These are phyloP conservation scores for Ictalurus furcatus DNA, from an alignment of 2,113 vertebrate species.

Conservation along the genomic window DNA sequence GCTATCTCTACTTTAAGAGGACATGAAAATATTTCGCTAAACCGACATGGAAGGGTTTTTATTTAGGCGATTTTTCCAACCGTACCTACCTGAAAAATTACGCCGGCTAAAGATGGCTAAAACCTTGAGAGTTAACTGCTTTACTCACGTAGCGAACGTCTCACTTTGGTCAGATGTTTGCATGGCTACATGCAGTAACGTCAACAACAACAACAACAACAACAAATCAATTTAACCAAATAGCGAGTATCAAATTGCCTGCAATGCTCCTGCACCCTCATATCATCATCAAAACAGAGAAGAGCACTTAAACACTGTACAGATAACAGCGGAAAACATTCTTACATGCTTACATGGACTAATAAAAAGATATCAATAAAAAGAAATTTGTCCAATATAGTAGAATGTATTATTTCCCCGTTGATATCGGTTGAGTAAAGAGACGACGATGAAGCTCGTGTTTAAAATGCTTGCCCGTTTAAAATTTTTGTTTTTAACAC, in stretches of 20 bases:
- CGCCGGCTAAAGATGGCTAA: neutral
- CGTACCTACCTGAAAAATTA: neutral
- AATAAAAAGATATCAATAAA: neutral
- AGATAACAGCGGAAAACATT: neutral
- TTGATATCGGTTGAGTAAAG: neutral
- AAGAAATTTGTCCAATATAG: neutral
- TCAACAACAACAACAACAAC: neutral
- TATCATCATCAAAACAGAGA: neutral
- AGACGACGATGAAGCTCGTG: neutral
- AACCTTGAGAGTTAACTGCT: neutral
- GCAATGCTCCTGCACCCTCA: neutral
- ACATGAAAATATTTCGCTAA: neutral
- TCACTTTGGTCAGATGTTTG: neutral
- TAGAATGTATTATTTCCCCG: neutral
- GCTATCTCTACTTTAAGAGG: neutral
- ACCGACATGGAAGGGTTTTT: neutral
- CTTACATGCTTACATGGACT: neutral
- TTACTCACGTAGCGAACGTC: neutral
- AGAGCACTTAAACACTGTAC: neutral
- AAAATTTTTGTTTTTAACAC: no score
- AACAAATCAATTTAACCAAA: neutral
- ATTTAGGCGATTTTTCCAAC: neutral
- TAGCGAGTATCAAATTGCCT: neutral
- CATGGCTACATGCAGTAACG: neutral
- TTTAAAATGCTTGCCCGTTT: neutral